A percentile compares a stretch with the other conserved stretches of the same genome.
These are phyloP conservation scores for Rugalucina vietnamica DNA, from an alignment of 2,888 invertebrate species.

Conservation along the genomic window DNA sequence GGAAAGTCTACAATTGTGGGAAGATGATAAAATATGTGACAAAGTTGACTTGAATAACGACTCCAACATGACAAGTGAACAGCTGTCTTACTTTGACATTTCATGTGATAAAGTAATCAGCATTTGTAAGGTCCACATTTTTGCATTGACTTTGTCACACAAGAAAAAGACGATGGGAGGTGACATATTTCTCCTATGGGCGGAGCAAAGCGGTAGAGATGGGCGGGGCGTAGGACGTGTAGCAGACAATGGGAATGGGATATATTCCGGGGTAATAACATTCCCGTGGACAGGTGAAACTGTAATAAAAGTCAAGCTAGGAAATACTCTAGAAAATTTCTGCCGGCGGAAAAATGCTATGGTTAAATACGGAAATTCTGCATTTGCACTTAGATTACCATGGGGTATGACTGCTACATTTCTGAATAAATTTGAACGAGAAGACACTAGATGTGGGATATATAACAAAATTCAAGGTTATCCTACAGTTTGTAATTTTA, in stretches of 20 bases:
- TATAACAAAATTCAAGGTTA: constrained; percentile 25
- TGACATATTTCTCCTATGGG: constrained; percentile 48
- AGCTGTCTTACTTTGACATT: background rate
- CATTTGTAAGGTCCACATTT: background rate
- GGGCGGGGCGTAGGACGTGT: constrained; percentile 39
- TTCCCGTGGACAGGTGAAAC: constrained; percentile 40
- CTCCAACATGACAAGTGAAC: background rate
- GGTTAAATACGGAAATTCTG: constrained; percentile 46
- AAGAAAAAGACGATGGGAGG: constrained; percentile 27
- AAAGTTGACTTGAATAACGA: background rate
- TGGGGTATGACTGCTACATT: constrained; percentile 45
- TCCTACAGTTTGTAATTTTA: constrained; percentile 48
- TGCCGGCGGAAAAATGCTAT: constrained; percentile 40
- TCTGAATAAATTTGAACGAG: background rate
- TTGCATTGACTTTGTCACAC: background rate
- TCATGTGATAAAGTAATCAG: background rate
- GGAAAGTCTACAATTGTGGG: background rate
- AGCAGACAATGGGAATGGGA: constrained; percentile 43
- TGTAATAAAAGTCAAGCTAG: constrained; percentile 32
- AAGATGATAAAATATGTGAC: background rate
- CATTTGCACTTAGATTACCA: constrained; percentile 29
- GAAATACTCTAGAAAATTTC: constrained; percentile 33
- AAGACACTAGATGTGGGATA: constrained; percentile 38
- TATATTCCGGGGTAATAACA: constrained; percentile 38
- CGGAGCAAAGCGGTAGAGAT: constrained; percentile 24